Conservation (phyloP, 2,113 vertebrate species). For the Cochlearius cochlearius region DNA sequence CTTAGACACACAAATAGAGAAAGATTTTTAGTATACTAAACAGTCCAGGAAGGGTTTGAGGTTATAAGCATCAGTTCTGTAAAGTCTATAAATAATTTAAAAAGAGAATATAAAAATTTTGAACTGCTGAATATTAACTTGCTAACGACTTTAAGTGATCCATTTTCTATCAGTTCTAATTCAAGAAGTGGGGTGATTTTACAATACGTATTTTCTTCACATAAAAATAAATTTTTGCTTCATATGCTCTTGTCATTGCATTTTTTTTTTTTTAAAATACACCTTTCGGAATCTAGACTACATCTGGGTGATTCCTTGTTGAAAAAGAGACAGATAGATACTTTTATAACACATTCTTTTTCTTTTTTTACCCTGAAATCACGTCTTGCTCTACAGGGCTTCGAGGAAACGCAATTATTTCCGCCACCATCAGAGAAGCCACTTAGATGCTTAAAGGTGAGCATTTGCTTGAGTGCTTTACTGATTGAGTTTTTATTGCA, state of each 20-base stretch:
- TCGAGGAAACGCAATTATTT: constrained; percentile 20
- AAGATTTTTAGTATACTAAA: background rate
- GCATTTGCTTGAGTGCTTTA: constrained; percentile 18
- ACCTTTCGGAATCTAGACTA: background rate
- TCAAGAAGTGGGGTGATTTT: background rate
- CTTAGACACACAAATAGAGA: background rate
- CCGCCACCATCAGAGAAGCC: background rate
- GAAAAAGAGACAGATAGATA: background rate
- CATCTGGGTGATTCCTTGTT: background rate
- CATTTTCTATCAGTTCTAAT: background rate
- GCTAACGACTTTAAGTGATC: background rate
- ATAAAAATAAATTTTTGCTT: background rate
- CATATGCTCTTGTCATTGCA: background rate
- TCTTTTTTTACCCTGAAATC: background rate
- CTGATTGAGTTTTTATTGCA: constrained; percentile 35
- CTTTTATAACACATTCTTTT: background rate
- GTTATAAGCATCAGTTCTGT: background rate
- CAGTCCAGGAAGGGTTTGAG: background rate
- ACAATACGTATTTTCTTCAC: background rate
- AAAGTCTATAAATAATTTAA: background rate
- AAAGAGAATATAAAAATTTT: background rate
- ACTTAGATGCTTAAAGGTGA: constrained; percentile 14
- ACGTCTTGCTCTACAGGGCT: background rate
- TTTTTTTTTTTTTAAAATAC: background rate
- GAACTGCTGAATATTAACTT: background rate